These are phyloP conservation scores for Drosophila repletoides DNA, from an alignment of 1,140 invertebrate genomes.

Conservation along the genomic window DNA sequence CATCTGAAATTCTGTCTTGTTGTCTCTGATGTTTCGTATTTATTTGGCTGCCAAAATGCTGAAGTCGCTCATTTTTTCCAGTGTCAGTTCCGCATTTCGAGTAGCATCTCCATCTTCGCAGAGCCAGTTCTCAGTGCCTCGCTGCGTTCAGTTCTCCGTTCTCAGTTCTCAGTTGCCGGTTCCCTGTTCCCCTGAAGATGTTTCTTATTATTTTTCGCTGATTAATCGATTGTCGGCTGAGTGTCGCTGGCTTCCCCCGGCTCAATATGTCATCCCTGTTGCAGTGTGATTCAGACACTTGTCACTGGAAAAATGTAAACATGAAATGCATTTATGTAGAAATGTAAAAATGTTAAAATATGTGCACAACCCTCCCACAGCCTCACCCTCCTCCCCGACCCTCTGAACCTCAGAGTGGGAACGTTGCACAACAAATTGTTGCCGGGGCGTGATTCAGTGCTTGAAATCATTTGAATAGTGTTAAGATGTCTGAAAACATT, in stretches of 20 bases:
- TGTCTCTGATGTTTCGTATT: constrained; percentile 46
- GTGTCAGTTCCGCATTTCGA: constrained; percentile 68
- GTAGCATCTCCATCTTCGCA: constrained; percentile 21
- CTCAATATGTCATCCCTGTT: constrained; percentile 70
- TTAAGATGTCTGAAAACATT: constrained; percentile 4
- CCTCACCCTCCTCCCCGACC: background rate
- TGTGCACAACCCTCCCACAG: background rate
- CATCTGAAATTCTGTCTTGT: constrained; percentile 35
- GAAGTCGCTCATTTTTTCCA: constrained; percentile 66
- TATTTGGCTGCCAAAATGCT: constrained; percentile 71
- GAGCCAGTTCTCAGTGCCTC: constrained; percentile 11
- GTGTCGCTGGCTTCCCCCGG: constrained; percentile 70
- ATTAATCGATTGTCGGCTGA: constrained; percentile 80
- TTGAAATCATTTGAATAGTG: constrained; percentile 14
- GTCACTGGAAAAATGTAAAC: constrained; percentile 80
- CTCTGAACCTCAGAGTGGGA: background rate
- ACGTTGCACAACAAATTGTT: constrained; percentile 23
- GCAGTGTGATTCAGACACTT: constrained; percentile 76
- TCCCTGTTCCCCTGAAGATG: constrained; percentile 51
- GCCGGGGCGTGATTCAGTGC: constrained; percentile 16
- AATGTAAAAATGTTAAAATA: constrained; percentile 41
- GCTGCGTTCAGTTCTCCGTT: constrained; percentile 11
- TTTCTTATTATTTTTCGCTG: constrained; percentile 79
- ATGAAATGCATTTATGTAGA: constrained; percentile 80
- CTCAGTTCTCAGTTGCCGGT: background rate